Conservation (phyloP, 2,797 vertebrate genomes). For the Manis javanica region DNA sequence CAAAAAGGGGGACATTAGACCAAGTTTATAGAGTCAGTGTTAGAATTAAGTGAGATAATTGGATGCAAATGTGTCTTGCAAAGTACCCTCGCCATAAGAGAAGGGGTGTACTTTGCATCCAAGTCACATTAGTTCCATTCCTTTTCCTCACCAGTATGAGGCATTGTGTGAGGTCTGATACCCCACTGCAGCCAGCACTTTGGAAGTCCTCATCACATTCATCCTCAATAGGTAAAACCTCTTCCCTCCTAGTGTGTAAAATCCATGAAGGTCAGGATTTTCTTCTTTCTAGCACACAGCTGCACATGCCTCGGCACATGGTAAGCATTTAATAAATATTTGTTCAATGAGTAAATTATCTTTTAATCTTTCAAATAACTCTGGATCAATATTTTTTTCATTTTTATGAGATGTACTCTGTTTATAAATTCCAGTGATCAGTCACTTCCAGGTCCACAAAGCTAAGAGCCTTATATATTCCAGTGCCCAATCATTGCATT, state of each 20-base stretch:
- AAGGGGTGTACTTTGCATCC: neutral
- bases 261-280: neutral
- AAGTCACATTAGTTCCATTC: neutral
- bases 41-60: neutral
- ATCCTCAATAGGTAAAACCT: too few species aligned
- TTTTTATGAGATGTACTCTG: neutral
- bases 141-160: neutral
- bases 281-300: neutral
- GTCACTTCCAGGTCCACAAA: neutral
- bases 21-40: neutral
- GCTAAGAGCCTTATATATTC: neutral
- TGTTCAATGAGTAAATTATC: neutral
- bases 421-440: neutral
- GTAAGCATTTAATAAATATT: neutral
- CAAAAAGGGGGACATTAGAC: neutral
- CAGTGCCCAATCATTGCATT: neutral
- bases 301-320: neutral
- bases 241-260: too few species aligned
- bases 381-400: neutral
- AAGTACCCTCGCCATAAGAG: too few species aligned
- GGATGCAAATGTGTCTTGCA: too few species aligned
- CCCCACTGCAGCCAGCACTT: too few species aligned
- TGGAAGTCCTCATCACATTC: too few species aligned
- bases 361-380: constrained; percentile 34
- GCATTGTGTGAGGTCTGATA: neutral